Evolutionary conservation across 2,888 invertebrate species (phyloP), one percentile per base, ranked within the genome.

Genomic region (Sphecodes monilicornis): DNA sequence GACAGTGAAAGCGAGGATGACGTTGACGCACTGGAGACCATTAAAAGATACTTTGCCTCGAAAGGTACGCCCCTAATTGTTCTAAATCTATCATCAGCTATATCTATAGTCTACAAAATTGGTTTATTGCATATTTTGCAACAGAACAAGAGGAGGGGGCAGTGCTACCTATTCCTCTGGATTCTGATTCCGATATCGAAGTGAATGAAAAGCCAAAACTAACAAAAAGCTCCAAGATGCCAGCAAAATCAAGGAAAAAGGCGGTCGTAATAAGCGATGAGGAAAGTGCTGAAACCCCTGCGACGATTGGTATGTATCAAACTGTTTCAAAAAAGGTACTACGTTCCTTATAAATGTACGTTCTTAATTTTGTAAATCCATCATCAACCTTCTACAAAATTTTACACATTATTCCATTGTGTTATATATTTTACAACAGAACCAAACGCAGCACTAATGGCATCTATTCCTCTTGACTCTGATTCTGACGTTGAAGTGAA

Each of bases 1-100:
- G 83, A 68, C 54, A 86, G 84, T 60, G 93, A 91, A 69, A 92
- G 93, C 29, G 92, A 91, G 43, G 93, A 94, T 22, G 93, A 93
- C n/a, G 93, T 95, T 64, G 95, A 96, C 80, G 95, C 95, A 78
- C 93, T 93, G 83, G 91, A 92, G 88, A 91, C 89, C 77, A 79
- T 94, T 64, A 93, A 91, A 77, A 92, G 89, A 80, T 92, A 91
- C 70, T 92, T 91, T 18, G 69, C 68, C 13, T 22, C 78, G 3
- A 89, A 77, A 85, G 88, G 90, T 90, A 76, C 0, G 76, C 89
- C 66, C 0, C 64, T n/a, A 36, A 39, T 54, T 41, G 4, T 26
- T 41, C 10, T 6, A 41, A 46, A 46, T 41, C 22, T 22, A 11
- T 43, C 57, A n/a, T 16, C 50, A 43, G 4, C 5, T 2, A n/a